Evolutionary conservation across 2,797 vertebrate species (phyloP), one percentile per base, ranked within the genome.

Genomic region (Coluber constrictor): DNA sequence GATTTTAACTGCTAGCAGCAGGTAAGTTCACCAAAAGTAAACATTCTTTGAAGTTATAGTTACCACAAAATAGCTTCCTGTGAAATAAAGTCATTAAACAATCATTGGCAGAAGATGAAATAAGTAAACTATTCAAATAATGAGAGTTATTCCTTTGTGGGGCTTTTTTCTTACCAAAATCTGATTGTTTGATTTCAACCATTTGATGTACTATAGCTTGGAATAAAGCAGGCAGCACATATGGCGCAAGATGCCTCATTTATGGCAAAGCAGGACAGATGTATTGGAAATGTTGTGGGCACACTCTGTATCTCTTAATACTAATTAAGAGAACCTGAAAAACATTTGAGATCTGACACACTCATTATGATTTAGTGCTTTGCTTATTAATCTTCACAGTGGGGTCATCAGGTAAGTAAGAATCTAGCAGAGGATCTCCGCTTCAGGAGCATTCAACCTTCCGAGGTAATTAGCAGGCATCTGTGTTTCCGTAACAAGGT

Each of bases 401-500:
- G 90, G 95, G 97, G 97, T 97, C 97, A 96, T 51, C 90, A 96
- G 95, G 92, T 96, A 96, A 97, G 94, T 96, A 89, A 29, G 94
- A 97, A 79, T 90, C n/a, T 94, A 91, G 93, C 93, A 95, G 94
- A 96, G 90, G 61, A 93, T 96, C 97, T 95, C 43, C 96, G 93
- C 95, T 97, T 96, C 95, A 92, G 94, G 95, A 94, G 93, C 94
- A 95, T 86, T 90, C 66, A 97, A 95, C 96, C 94, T 97, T 96
- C 95, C 96, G 94, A 97, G 94, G 93, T 97, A 97, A 98, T 98
- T 98, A 97, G 96, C 93, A 97, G 96, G 96, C 97, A 97, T 96
- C 97, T 97, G 96, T 95, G 97, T 95, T 95, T 95, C 94, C 54
- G 94, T 96, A 97, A 95, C 95, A 97, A 96, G 95, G 89, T 96